Base-by-base conservation (phyloP, 1,140 invertebrate species). In the Drosophila serrata region DNA sequence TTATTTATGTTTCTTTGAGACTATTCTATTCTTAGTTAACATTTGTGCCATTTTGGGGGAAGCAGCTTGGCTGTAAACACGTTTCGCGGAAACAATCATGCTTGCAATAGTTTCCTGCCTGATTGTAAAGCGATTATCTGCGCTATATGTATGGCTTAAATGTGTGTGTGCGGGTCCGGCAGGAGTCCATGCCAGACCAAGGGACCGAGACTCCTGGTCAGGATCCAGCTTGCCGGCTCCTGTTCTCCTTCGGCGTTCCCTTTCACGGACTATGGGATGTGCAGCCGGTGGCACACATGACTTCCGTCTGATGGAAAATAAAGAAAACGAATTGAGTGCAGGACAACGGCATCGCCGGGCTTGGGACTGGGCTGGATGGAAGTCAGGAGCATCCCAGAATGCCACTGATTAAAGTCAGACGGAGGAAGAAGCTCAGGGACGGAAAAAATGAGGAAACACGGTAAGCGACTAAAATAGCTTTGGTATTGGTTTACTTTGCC, bases 61-160 rank as follows among this genome's bases (percentile, higher is more conserved):
- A 81, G 58, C 53, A 65, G 65, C 61, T 64, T 27, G 46, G 43
- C 46, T 69, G 75, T 84, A 87, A 88, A 88, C 84, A 88, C 84
- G 84, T 88, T 78, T 65, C 76, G 79, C 86, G 84, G 84, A 88
- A 88, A 88, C 84, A 88, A 88, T 88, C 84, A 88, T 88, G 84
- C 84, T 88, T 88, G 85, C 80, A 88, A 88, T 88, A 88, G 85
- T 82, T 88, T 88, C 84, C 84, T 88, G 84, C 73, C 80, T 84
- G 84, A 84, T 88, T 82, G 80, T 88, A 82, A 88, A 88, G 64
- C 80, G 80, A 88, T 88, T 88, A 88, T 88, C 80, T 65, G 29
- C 57, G 5, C 62, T 60, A 55, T 81, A 65, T 73, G 81, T 58
- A 77, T 78, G 82, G 57, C 45, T 87, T 85, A 81, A 73, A 73